These are phyloP conservation scores for Pseudopleuronectes americanus DNA, from an alignment of 2,797 vertebrate species.

Conservation along the genomic window DNA sequence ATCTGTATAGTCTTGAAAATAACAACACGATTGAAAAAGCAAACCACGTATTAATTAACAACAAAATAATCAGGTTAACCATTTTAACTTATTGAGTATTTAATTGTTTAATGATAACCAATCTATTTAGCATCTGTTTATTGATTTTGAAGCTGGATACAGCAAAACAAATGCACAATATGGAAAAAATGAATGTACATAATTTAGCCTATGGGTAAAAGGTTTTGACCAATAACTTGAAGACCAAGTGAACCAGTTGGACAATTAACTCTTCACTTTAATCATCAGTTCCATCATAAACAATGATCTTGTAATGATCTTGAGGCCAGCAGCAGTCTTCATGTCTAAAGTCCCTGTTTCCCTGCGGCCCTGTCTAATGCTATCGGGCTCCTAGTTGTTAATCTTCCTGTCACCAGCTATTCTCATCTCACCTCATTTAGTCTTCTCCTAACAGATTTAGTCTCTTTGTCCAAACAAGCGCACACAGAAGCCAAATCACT, in stretches of 20 bases:
- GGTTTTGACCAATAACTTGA: too few species aligned
- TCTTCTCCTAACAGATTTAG: constrained; percentile 31
- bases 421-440: constrained; percentile 40
- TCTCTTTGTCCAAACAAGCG: constrained; percentile 3
- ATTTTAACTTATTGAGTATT: background rate
- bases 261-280: too few species aligned
- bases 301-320: too few species aligned
- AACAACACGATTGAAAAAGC: background rate
- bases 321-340: background rate
- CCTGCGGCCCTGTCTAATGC: constrained; percentile 8
- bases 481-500: background rate
- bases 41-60: background rate
- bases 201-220: too few species aligned
- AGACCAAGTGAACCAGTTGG: too few species aligned
- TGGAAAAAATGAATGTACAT: too few species aligned
- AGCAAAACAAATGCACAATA: too few species aligned
- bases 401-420: constrained; percentile 12
- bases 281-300: too few species aligned
- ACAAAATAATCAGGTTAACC: background rate
- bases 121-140: too few species aligned
- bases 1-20: background rate
- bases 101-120: background rate
- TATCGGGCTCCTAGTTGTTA: background rate
- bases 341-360: constrained; percentile 14
- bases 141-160: too few species aligned